phyloP scores from a whole-genome alignment of 2,888 invertebrate genomes.

The Papilio elwesi region DNA sequence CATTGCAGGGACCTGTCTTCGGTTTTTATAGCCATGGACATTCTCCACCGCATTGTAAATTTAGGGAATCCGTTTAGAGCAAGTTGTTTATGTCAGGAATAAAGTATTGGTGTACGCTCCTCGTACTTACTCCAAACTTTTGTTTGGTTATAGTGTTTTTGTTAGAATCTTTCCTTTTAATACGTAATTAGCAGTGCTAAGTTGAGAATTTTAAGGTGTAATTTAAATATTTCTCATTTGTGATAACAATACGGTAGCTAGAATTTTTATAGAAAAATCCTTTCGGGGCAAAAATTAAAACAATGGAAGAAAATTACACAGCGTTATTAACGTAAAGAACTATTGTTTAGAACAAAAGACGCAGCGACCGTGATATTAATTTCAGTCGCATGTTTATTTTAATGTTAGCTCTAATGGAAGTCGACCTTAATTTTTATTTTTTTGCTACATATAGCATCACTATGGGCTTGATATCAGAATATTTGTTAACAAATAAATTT shows the following conservation, averaged over 20 bases:
- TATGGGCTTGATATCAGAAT: neutral
- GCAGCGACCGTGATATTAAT: conserved; percentile 40
- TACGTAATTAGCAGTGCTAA: conserved; percentile 18
- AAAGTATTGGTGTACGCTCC: neutral
- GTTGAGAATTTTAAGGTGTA: conserved; percentile 30
- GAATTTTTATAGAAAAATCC: conserved; percentile 35
- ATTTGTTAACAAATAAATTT: neutral
- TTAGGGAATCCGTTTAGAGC: conserved; percentile 3
- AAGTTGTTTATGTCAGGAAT: neutral
- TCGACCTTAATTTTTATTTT: conserved; percentile 36
- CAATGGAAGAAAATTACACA: conserved; percentile 40
- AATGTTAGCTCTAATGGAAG: conserved; percentile 36
- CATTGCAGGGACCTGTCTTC: neutral
- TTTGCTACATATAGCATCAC: neutral
- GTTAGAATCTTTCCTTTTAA: conserved; percentile 6
- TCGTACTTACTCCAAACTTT: neutral
- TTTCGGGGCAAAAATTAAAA: conserved; percentile 37
- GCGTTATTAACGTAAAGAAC: conserved; percentile 42
- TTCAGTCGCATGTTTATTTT: conserved; percentile 40
- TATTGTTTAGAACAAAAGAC: conserved; percentile 41
- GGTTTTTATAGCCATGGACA: neutral
- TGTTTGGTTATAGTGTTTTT: neutral
- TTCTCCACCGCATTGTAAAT: neutral
- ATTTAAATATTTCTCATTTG: conserved; percentile 28
- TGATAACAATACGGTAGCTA: conserved; percentile 26